Evolutionary conservation across 2,888 invertebrate species (phyloP).

Genomic region (Lasius platythorax): DNA sequence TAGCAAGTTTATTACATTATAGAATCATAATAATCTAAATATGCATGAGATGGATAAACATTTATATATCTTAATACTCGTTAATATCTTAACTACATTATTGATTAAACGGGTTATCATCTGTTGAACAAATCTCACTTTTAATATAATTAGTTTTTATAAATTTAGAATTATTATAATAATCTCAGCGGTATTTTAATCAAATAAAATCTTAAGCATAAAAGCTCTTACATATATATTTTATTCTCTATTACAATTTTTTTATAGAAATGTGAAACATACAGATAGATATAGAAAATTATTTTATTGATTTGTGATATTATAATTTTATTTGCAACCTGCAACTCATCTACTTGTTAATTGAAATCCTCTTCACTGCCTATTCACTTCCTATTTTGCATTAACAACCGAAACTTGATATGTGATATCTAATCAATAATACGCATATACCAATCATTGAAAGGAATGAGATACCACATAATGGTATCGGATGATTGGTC

Average conservation of each 20-base stretch:
- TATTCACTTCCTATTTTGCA: not conserved
- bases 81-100: not conserved
- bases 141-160: not conserved
- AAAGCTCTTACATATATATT: not conserved
- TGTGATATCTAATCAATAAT: not conserved
- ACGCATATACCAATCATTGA: not conserved
- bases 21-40: not conserved
- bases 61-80: not conserved
- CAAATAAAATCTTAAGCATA: not conserved
- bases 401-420: not conserved
- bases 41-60: not conserved
- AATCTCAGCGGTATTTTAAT: not conserved
- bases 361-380: not conserved
- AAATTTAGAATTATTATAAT: not conserved
- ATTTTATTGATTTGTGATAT: constrained; percentile 4
- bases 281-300: not conserved
- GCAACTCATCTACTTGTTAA: not conserved
- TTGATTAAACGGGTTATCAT: constrained; percentile 34
- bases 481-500: not conserved
- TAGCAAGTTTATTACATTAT: not conserved
- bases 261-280: not conserved
- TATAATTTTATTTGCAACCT: not conserved
- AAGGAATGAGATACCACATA: not conserved
- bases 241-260: not conserved
- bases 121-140: not conserved